Evolutionary conservation across 2,888 invertebrate species (phyloP).

Genomic region (Lomographa bimaculata): DNA sequence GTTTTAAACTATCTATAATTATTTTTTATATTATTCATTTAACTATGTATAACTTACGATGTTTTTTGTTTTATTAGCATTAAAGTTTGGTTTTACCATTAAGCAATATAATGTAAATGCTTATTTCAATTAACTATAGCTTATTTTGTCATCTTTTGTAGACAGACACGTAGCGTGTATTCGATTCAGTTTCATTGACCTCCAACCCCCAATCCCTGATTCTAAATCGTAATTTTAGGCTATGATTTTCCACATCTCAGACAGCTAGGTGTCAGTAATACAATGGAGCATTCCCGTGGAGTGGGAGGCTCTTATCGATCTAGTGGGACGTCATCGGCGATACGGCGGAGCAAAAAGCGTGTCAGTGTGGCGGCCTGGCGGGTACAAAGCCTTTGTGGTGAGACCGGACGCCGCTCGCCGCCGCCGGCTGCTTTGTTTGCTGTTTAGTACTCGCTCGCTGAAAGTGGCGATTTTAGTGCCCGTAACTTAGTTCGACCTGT

Average conservation of each 20-base stretch:
- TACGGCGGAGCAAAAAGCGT: constrained; percentile 81
- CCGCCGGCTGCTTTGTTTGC: constrained; percentile 73
- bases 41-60: too few relatives aligned
- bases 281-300: constrained; percentile 79
- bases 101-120: too few relatives aligned
- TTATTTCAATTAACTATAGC: too few relatives aligned
- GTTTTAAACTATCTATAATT: too few relatives aligned
- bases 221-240: constrained; percentile 61
- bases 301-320: constrained; percentile 81
- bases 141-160: too few relatives aligned
- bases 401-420: constrained; percentile 76
- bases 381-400: constrained; percentile 77
- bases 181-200: constrained; percentile 23
- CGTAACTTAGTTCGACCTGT: constrained; percentile 52
- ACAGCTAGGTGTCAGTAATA: constrained; percentile 75
- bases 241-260: constrained; percentile 78
- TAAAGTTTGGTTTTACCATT: too few relatives aligned
- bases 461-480: constrained; percentile 73
- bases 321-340: constrained; percentile 81
- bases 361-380: constrained; percentile 55
- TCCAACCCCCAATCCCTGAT: constrained; percentile 17
- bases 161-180: too few relatives aligned
- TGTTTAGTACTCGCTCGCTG: constrained; percentile 72
- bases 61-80: too few relatives aligned
- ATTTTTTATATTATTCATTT: too few relatives aligned